Evolutionary conservation across 2,888 invertebrate species (phyloP).

Genomic region (Rapana venosa): DNA sequence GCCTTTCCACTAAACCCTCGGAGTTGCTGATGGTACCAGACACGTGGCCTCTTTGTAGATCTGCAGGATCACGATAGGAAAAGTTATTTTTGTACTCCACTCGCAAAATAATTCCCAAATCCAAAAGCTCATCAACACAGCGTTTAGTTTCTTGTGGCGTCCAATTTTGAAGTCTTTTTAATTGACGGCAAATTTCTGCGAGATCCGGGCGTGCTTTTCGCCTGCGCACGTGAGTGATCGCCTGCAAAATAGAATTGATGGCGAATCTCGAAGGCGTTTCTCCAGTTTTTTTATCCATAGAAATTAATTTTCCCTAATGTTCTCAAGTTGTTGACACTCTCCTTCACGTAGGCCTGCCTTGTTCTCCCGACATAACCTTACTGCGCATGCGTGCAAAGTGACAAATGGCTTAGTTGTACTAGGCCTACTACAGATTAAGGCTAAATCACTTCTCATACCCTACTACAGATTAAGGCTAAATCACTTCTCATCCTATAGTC

Average conservation of each 20-base stretch:
- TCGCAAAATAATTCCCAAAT: conserved; percentile 86
- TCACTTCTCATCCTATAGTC: no score
- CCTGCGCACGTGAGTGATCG: conserved; percentile 89
- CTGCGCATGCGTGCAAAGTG: conserved; percentile 23
- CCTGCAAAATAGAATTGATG: conserved; percentile 87
- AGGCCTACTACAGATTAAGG: no score
- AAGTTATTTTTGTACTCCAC: conserved; percentile 92
- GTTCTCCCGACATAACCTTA: not conserved
- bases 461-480: no score
- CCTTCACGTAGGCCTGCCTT: not conserved
- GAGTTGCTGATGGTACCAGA: conserved; percentile 60
- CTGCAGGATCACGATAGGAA: conserved; percentile 90
- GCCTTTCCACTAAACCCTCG: conserved; percentile 31
- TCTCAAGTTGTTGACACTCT: not conserved
- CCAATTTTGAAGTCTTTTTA: conserved; percentile 86
- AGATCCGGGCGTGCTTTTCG: conserved; percentile 91
- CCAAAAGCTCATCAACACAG: conserved; percentile 86
- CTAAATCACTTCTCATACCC: no score
- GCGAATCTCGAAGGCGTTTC: conserved; percentile 52
- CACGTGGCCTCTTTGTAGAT: conserved; percentile 82
- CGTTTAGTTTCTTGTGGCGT: conserved; percentile 81
- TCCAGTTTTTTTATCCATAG: not conserved
- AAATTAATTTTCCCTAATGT: not conserved
- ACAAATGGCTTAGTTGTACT: not conserved
- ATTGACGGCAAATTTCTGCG: conserved; percentile 88